A percentile compares a stretch with the other conserved stretches of the same genome.
phyloP scores from a whole-genome alignment of 2,888 invertebrate genomes.

The Micropterix aruncella region DNA sequence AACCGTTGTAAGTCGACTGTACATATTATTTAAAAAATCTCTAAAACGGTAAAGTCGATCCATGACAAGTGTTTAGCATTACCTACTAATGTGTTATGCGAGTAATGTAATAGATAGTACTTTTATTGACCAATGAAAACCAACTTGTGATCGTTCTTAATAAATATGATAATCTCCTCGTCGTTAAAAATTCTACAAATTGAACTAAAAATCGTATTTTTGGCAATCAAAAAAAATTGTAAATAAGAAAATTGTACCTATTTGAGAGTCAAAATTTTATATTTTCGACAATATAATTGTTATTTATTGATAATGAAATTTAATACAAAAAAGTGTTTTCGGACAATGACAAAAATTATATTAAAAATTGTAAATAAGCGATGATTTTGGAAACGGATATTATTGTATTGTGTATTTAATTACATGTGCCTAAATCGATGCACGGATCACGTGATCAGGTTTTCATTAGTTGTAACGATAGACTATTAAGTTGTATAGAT shows the following conservation, averaged over 20 bases:
- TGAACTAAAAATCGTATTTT: constrained; percentile 10
- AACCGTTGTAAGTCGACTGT: constrained; percentile 12
- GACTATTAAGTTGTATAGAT: too few species aligned
- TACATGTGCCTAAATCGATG: neutral
- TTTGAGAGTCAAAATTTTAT: constrained; percentile 1
- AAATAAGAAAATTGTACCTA: constrained; percentile 3
- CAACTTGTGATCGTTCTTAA: constrained; percentile 43
- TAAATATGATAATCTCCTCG: constrained; percentile 10
- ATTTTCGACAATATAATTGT: constrained; percentile 5
- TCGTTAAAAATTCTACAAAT: constrained; percentile 10
- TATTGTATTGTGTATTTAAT: neutral
- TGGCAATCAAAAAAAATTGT: constrained; percentile 9
- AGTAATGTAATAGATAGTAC: constrained; percentile 1
- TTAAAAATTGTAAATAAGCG: constrained; percentile 3
- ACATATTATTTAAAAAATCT: constrained; percentile 12
- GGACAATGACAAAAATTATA: constrained; percentile 5
- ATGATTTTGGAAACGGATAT: neutral
- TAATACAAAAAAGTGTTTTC: constrained; percentile 6
- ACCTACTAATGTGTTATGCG: neutral
- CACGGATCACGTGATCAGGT: neutral
- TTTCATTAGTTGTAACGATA: neutral
- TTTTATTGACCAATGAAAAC: constrained; percentile 47
- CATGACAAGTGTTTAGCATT: neutral
- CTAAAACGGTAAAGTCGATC: neutral
- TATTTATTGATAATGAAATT: constrained; percentile 5